These are phyloP conservation scores for Chrysina gloriosa DNA, from an alignment of 2,888 invertebrate species.

Conservation along the genomic window DNA sequence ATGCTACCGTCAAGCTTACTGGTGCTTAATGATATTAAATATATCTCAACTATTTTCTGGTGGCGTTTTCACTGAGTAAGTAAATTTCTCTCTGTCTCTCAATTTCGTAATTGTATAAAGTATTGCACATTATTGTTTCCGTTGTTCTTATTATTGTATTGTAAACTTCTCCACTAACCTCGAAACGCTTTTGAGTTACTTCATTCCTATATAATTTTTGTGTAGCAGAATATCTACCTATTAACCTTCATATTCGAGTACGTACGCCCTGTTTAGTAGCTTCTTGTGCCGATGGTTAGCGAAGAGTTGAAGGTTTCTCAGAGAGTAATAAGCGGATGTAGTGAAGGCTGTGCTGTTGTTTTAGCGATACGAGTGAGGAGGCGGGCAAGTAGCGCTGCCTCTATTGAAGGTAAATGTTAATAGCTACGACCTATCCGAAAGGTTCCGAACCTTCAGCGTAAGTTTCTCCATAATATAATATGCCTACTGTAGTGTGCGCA, in stretches of 20 bases:
- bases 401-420: constrained; percentile 66
- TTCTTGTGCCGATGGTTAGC: constrained; percentile 30
- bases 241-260: not conserved
- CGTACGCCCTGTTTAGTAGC: not conserved
- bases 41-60: not conserved
- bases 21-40: too few species aligned
- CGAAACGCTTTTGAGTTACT: too few species aligned
- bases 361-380: constrained; percentile 67
- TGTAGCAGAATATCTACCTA: too few species aligned
- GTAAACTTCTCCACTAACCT: constrained; percentile 37
- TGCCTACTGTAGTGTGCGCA: too few species aligned
- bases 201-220: too few species aligned
- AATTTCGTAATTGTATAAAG: constrained; percentile 18
- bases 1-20: too few species aligned
- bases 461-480: constrained; percentile 43
- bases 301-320: constrained; percentile 41
- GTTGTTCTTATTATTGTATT: constrained; percentile 9
- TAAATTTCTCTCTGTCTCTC: not conserved
- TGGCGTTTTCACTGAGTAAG: not conserved
- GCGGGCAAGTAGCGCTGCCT: constrained; percentile 65
- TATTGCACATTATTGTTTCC: constrained; percentile 4
- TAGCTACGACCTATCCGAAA: constrained; percentile 51
- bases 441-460: constrained; percentile 41
- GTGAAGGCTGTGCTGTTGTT: constrained; percentile 62
- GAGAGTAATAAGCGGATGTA: constrained; percentile 47